Base-by-base conservation (phyloP, 2,797 vertebrate species). In the Percopsis omiscomaycus region DNA sequence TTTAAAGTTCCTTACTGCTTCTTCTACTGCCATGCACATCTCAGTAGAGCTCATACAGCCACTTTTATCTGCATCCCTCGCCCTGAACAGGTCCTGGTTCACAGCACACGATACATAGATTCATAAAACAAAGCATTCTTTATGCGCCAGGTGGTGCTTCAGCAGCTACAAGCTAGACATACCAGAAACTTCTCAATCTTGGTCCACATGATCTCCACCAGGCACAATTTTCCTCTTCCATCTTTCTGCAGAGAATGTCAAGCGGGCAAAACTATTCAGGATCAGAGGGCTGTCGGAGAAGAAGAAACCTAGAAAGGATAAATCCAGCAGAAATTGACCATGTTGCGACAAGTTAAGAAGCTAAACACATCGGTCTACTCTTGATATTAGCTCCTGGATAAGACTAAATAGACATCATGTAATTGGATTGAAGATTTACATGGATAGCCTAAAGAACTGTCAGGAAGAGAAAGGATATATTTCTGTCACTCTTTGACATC, bases 131-230 rank as follows among this genome's bases (percentile, higher is more conserved):
- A 10, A 16, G n/a, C 5, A 30, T n/a, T 37, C 32, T 37, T 37
- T 9, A 37, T 37, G 32, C 9, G 32, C 9, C 1, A 4, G 32
- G 32, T 32, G 32, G 32, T 32, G 32, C 4, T 32, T 32, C 32
- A 32, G 32, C 4, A 32, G 22, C 22, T 22, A 22, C 22, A 22
- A 22, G 22, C 22, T 22, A 22, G 22, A 14, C 71, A 69, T 78
- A 94, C 93, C 85, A 92, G 55, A 66, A 91, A 94, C 74, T 78
- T 91, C 64, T 91, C 87, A 62, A 92, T 82, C 86, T 93, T 94
- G 55, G 12, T 59, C 92, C 93, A 94, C 46, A 92, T 89, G 73
- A 93, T 92, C 68, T 93, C 92, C 64, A 85, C 1, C 58, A 93
- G 71, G 32, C 90, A 89, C 69, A 93, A 63, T 28, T 27, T 91